These are phyloP conservation scores for Clostera curtula DNA, from an alignment of 2,888 invertebrate species.

Conservation along the genomic window DNA sequence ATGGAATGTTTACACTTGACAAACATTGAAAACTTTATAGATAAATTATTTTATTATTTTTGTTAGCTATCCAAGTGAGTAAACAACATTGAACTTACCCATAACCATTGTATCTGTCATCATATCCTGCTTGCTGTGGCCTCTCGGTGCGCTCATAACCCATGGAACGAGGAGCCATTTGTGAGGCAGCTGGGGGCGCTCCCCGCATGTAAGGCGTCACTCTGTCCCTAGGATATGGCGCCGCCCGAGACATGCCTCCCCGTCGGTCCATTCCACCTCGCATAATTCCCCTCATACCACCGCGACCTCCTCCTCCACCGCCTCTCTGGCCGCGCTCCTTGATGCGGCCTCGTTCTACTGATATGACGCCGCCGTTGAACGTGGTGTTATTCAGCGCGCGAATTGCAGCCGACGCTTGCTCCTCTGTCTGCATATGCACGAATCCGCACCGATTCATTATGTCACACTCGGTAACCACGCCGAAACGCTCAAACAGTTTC, in stretches of 20 bases:
- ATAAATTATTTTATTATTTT: too few relatives aligned
- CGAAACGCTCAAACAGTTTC: slow-evolving; percentile 89
- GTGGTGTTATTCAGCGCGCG: slow-evolving; percentile 85
- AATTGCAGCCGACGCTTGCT: slow-evolving; percentile 88
- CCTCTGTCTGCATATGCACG: slow-evolving; percentile 90
- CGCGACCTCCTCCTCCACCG: slow-evolving; percentile 60
- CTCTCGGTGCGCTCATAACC: slow-evolving; percentile 52
- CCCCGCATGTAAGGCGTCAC: slow-evolving; percentile 45
- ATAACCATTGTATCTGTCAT: slow-evolving; percentile 61
- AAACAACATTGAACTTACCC: too few relatives aligned
- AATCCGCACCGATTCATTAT: slow-evolving; percentile 96
- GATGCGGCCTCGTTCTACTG: slow-evolving; percentile 88
- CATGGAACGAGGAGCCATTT: slow-evolving; percentile 29
- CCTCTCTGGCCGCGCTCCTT: slow-evolving; percentile 79
- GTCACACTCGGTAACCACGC: slow-evolving; percentile 93
- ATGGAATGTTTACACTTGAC: too few relatives aligned
- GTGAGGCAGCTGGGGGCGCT: slow-evolving; percentile 37
- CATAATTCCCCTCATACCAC: slow-evolving; percentile 60
- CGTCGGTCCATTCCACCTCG: slow-evolving; percentile 49
- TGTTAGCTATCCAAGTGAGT: too few relatives aligned
- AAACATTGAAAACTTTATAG: too few relatives aligned
- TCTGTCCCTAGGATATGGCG: slow-evolving; percentile 47
- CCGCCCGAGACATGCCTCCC: slow-evolving; percentile 41
- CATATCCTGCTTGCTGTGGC: slow-evolving; percentile 36
- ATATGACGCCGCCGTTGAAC: slow-evolving; percentile 89